Conservation (phyloP, 1,140 invertebrate species). For the Tetramorium alpestre region DNA sequence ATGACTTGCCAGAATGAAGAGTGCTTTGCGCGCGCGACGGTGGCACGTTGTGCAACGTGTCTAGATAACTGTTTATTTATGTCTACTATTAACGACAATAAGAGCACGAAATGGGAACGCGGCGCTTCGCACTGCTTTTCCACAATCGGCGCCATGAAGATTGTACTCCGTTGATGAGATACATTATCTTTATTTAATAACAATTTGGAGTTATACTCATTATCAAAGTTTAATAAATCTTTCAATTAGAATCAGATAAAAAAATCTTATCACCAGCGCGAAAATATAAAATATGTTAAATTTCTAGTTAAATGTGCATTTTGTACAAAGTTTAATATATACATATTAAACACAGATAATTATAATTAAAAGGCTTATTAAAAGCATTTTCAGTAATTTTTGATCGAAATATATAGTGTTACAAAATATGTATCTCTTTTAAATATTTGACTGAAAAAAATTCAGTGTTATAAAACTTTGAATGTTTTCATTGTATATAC, state of each 20-base stretch:
- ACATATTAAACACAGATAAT: background rate
- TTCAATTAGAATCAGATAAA: background rate
- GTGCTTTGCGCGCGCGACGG: background rate
- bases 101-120: slow-evolving; percentile 28
- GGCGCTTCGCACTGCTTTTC: background rate
- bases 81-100: slow-evolving; percentile 36
- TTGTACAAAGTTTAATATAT: background rate
- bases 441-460: background rate
- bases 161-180: background rate
- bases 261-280: background rate
- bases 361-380: background rate
- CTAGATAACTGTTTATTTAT: slow-evolving; percentile 49
- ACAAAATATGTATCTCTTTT: background rate
- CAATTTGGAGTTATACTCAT: background rate
- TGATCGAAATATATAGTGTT: too few species aligned
- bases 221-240: background rate
- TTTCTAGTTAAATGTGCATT: background rate
- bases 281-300: background rate
- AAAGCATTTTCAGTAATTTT: background rate
- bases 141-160: background rate
- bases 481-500: background rate
- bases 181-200: background rate
- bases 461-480: background rate
- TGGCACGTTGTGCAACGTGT: slow-evolving; percentile 42
- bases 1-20: slow-evolving; percentile 52